Conservation (phyloP, 2,888 invertebrate species). For the Sphaerophoria taeniata region DNA sequence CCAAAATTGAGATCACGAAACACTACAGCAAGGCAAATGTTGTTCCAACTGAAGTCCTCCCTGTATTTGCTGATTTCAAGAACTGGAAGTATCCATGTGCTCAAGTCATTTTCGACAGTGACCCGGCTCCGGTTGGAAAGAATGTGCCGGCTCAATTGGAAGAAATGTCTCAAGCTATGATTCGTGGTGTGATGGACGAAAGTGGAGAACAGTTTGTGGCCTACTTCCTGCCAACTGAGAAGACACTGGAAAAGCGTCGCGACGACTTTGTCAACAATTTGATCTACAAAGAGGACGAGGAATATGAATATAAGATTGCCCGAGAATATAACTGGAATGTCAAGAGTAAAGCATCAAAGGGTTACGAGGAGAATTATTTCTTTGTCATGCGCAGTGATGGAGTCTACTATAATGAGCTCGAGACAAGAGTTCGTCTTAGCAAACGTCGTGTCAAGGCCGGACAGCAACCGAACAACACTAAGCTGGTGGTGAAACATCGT, state of each 20-base stretch:
- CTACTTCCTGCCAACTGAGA: constrained; percentile 97
- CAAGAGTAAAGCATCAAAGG: constrained; percentile 97
- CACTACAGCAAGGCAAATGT: constrained; percentile 99
- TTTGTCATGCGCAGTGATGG: constrained; percentile 95
- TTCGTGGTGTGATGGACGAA: constrained; percentile 99
- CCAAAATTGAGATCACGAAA: constrained; percentile 91
- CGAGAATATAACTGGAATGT: constrained; percentile 99
- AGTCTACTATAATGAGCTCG: constrained; percentile 97
- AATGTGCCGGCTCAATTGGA: constrained; percentile 95
- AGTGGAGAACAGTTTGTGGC: constrained; percentile 99
- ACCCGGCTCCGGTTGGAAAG: constrained; percentile 96
- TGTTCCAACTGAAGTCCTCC: constrained; percentile 92
- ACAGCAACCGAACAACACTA: constrained; percentile 84
- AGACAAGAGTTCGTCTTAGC: constrained; percentile 96
- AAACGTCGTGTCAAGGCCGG: constrained; percentile 93
- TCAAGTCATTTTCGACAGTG: constrained; percentile 98
- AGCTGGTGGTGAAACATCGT: constrained; percentile 94
- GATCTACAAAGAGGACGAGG: constrained; percentile 94
- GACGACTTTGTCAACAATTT: constrained; percentile 90
- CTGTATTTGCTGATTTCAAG: constrained; percentile 97
- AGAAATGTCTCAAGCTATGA: constrained; percentile 99
- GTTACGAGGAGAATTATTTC: constrained; percentile 99
- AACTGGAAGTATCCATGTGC: constrained; percentile 99
- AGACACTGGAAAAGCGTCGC: constrained; percentile 94
- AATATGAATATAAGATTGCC: constrained; percentile 98